A percentile compares a stretch with the other conserved stretches of the same genome.
Evolutionary conservation across 2,797 vertebrate genomes (phyloP).

Genomic region (Tauraco hartlaubi): DNA sequence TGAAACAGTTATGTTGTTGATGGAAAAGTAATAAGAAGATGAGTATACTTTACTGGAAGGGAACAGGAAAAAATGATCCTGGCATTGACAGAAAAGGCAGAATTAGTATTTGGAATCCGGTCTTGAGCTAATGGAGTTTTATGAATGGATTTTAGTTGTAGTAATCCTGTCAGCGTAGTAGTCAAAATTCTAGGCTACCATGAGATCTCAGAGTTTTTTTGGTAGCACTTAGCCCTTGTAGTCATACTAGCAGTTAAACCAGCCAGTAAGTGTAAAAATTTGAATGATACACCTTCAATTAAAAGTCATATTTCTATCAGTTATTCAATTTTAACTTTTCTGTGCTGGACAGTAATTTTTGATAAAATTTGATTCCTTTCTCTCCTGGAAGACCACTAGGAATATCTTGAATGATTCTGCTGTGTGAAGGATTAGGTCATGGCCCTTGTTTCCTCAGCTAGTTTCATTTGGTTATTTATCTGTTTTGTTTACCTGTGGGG

Average conservation of each 20-base stretch:
- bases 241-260: background rate
- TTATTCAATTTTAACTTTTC: background rate
- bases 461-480: background rate
- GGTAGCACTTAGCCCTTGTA: background rate
- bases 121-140: background rate
- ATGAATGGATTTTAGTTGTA: background rate
- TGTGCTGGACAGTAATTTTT: background rate
- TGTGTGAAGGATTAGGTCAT: background rate
- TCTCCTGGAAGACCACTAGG: background rate
- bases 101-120: background rate
- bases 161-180: background rate
- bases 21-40: background rate
- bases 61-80: background rate
- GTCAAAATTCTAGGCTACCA: background rate
- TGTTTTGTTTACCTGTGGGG: background rate
- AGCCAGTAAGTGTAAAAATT: background rate
- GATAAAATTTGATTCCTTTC: background rate
- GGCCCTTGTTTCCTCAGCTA: background rate
- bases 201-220: background rate
- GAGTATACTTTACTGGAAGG: background rate
- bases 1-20: background rate
- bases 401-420: background rate
- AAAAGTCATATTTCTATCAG: background rate
- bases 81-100: background rate
- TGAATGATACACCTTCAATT: background rate